These are phyloP conservation scores for Hylomyscus alleni DNA, from an alignment of 2,797 vertebrate genomes.

Conservation along the genomic window DNA sequence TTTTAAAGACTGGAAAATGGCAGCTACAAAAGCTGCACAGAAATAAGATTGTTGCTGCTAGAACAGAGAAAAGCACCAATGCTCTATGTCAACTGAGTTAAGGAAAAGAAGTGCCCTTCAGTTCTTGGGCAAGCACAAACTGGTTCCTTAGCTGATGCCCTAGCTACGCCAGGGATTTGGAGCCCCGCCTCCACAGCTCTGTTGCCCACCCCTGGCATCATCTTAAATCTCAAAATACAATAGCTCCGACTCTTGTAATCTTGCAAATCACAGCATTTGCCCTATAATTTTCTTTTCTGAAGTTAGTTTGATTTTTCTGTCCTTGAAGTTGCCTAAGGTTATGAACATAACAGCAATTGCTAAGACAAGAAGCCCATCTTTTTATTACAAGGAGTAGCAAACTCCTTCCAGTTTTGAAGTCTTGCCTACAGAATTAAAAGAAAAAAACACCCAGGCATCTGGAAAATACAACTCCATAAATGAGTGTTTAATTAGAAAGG, in stretches of 20 bases:
- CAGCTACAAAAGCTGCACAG: not conserved
- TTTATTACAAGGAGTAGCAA: slow-evolving; percentile 35
- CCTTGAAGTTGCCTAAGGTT: slow-evolving; percentile 42
- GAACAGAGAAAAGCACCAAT: not conserved
- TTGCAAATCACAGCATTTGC: slow-evolving; percentile 5
- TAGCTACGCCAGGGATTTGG: not conserved
- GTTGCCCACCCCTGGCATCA: not conserved
- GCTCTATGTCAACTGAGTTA: not conserved
- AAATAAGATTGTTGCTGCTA: not conserved
- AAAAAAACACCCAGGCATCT: slow-evolving; percentile 59
- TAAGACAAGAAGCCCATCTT: slow-evolving; percentile 65
- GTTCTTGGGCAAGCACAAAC: not conserved
- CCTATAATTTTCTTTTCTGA: slow-evolving; percentile 61
- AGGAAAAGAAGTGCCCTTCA: not conserved
- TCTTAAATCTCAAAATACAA: not conserved
- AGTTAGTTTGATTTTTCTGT: slow-evolving; percentile 56
- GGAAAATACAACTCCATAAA: slow-evolving; percentile 78
- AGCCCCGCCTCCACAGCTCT: not conserved
- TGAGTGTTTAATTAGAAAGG: not conserved
- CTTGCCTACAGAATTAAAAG: slow-evolving; percentile 36
- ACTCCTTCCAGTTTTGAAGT: slow-evolving; percentile 42
- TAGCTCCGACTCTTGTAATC: slow-evolving; percentile 1
- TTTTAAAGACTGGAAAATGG: slow-evolving; percentile 63
- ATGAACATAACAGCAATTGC: slow-evolving; percentile 46
- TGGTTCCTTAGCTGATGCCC: not conserved